Evolutionary conservation across 2,113 vertebrate species (phyloP).

Genomic region (Leptocoma aspasia): DNA sequence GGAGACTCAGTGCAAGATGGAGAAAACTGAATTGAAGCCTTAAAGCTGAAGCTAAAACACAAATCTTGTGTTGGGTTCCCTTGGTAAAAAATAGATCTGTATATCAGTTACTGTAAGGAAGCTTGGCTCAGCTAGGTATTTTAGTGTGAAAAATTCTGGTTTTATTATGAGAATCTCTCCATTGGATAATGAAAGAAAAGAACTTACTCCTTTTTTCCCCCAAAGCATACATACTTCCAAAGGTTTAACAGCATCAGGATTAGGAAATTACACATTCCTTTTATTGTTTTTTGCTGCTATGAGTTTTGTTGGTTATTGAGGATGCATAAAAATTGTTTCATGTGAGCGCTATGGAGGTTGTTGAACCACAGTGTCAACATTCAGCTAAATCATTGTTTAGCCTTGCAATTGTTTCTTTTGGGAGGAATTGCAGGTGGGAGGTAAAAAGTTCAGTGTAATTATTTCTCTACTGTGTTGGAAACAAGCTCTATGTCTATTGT

Average conservation of each 20-base stretch:
- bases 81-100: background rate
- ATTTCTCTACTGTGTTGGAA: background rate
- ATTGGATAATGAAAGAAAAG: background rate
- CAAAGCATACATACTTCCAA: background rate
- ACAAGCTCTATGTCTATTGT: slow-evolving; percentile 1
- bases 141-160: background rate
- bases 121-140: background rate
- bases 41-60: background rate
- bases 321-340: background rate
- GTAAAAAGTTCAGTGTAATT: slow-evolving; percentile 34
- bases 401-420: slow-evolving; percentile 9
- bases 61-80: background rate
- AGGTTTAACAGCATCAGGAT: background rate
- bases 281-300: background rate
- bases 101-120: background rate
- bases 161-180: background rate
- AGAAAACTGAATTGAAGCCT: background rate
- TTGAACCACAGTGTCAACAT: background rate
- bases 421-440: background rate
- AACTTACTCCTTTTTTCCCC: background rate
- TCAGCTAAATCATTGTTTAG: background rate
- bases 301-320: background rate
- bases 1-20: background rate
- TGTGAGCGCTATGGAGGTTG: background rate
- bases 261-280: background rate